Base-by-base conservation (phyloP, 2,888 invertebrate species). In the Cataglyphis rosenhaueri region DNA sequence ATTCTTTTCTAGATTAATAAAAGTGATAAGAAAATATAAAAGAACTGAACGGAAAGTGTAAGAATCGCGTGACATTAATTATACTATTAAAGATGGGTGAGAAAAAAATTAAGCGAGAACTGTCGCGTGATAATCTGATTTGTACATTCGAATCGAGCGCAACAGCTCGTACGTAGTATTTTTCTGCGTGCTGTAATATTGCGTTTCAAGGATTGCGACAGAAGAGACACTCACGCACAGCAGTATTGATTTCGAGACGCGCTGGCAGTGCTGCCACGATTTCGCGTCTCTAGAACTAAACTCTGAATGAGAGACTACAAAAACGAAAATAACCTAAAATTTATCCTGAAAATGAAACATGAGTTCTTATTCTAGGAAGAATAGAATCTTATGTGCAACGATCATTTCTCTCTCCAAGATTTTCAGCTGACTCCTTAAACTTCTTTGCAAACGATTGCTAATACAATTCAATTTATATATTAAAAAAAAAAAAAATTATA, bases 231-330 rank as follows among this genome's bases (percentile, higher is more conserved):
- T 92, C 92, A 92, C 92, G 92, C 92, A 90, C 89, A 88, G 88
- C 78, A 92, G 94, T 94, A 94, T 94, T 94, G 94, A 94, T 94
- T 94, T 92, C 92, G 90, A 89, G 90, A 89, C 88, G 84, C 88
- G 92, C 86, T 90, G 85, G 92, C 92, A 81, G 94, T 94, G 94
- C 94, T 94, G 94, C 94, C 94, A 86, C 94, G 92, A 89, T 91
- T 92, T 88, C 89, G 86, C 90, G 91, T 89, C 90, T 87, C 86
- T 85, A 86, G 94, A 94, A 94, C 94, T 94, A 94, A 92, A 93
- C 73, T 71, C 84, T 59, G 81, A 83, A 82, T 73, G 85, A 75
- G 76, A 64, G 71, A 55, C 61, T n/a, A 61, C 65, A 73, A 59
- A 70, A 76, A 59, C 35, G 76, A 82, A 68, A 79, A 52, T 62